Evolutionary conservation across 2,797 vertebrate genomes (phyloP).

Genomic region (Vespertilio murinus): DNA sequence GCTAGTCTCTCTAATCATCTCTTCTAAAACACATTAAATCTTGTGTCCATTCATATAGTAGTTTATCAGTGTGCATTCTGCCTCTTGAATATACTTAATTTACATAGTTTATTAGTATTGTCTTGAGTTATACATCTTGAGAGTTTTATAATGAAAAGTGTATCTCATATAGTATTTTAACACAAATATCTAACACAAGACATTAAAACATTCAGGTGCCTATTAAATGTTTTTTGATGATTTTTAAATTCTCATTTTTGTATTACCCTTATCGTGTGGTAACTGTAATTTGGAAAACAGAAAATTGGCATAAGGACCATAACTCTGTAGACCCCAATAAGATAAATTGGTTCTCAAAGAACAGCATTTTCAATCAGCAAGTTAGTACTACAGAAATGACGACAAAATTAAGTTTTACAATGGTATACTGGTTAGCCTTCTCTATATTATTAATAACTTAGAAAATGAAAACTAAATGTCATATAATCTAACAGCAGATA

Average conservation of each 20-base stretch:
- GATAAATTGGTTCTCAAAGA: conserved; percentile 13
- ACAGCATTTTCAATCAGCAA: background rate
- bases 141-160: background rate
- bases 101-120: background rate
- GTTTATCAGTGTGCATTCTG: background rate
- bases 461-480: conserved; percentile 41
- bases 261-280: background rate
- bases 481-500: background rate
- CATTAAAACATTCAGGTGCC: background rate
- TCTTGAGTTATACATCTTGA: background rate
- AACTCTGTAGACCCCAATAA: background rate
- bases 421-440: background rate
- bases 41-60: background rate
- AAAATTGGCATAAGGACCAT: background rate
- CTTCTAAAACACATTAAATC: background rate
- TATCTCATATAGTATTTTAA: conserved; percentile 2
- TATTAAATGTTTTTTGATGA: background rate
- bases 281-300: background rate
- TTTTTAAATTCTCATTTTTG: background rate
- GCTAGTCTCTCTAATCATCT: background rate
- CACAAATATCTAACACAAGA: background rate
- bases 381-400: background rate
- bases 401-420: background rate
- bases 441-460: conserved; percentile 9
- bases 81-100: background rate